phyloP scores from a whole-genome alignment of 2,797 vertebrate genomes.

The Protonibea diacanthus region DNA sequence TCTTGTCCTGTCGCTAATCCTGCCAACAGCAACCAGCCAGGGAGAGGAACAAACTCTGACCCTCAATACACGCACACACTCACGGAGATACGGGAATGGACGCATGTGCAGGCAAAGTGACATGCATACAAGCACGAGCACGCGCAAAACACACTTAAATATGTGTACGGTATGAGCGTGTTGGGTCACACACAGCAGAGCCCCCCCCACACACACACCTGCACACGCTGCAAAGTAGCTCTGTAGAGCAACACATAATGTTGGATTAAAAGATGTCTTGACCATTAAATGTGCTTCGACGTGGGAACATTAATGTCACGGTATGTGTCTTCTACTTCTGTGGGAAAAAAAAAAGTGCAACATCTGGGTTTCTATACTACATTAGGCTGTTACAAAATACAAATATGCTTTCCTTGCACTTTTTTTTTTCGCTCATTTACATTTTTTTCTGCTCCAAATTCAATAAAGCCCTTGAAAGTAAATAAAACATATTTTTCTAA shows the following conservation, averaged over 20 bases:
- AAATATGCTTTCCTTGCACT: background rate
- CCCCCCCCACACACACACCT: background rate
- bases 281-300: slow-evolving; percentile 1
- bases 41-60: slow-evolving; percentile 79
- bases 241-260: background rate
- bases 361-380: slow-evolving; percentile 6
- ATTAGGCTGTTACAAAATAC: background rate
- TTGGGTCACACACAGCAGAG: background rate
- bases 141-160: slow-evolving; percentile 14
- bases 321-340: background rate
- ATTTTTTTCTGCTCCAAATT: slow-evolving; percentile 48
- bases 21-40: slow-evolving; percentile 81
- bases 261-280: background rate
- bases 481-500: slow-evolving; percentile 45
- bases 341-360: background rate
- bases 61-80: slow-evolving; percentile 62
- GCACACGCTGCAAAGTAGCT: background rate
- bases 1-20: slow-evolving; percentile 84
- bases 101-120: background rate
- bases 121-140: background rate
- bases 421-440: slow-evolving; percentile 36
- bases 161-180: background rate
- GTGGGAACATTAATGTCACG: slow-evolving; percentile 3
- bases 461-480: slow-evolving; percentile 52
- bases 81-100: slow-evolving; percentile 38